Base-by-base conservation (phyloP, 2,113 vertebrate species). In the Gallinago media region DNA sequence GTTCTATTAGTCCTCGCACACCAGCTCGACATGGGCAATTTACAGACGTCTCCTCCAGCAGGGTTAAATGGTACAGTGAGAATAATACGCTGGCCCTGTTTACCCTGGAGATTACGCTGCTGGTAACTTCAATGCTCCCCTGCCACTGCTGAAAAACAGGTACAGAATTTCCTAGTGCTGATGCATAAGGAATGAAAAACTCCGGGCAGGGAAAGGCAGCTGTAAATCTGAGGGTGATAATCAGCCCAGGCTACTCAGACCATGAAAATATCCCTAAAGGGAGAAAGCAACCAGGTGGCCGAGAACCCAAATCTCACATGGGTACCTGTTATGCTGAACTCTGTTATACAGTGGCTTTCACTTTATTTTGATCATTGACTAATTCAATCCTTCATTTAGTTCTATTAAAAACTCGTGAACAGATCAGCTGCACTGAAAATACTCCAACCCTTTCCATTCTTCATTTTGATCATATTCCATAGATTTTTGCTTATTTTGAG, bases 131-230 rank as follows among this genome's bases (percentile, higher is more conserved):
- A 2, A 18, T 63, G 77, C 44, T 89, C 63, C 31, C 32, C 15
- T 80, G 54, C 82, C 87, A 55, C 67, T 76, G 54, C 89, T 96
- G 88, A 92, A 89, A 88, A 96, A 83, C 76, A 84, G 85, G 81
- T 68, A 94, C 52, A 62, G 54, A 81, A 90, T 90, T 96, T 85
- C 70, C 79, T 56, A 67, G 18, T 54, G 70, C 62, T 86, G 84
- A 54, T 79, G 62, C 77, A n/a, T 63, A 56, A 63, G 65, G 76
- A 94, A 75, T 63, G n/a, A 92, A 79, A 91, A 88, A 54, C 36
- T 76, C 55, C 22, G 49, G 34, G n/a, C 68, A 91, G 20, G n/a
- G 20, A 89, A 91, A 92, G 54, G 27, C 65, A 71, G 73, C 36
- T 90, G 34, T 81, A 78, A 91, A 81, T 68, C 58, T 56, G 76